Conservation (phyloP, 2,797 vertebrate species). For the Psittacula echo region DNA sequence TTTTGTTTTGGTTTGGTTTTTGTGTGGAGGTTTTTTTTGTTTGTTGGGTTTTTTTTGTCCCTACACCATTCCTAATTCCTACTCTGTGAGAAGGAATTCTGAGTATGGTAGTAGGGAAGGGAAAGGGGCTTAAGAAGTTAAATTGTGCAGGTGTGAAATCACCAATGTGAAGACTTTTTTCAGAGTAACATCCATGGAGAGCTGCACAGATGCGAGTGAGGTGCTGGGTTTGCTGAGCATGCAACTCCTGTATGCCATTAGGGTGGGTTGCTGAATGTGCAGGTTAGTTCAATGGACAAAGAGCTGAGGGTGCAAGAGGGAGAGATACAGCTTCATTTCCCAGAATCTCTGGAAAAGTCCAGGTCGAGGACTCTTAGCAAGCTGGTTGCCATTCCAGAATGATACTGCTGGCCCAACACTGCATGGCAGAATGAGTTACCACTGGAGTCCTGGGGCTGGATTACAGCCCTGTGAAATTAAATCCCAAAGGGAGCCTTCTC, state of each 20-base stretch:
- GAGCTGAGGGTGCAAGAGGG: neutral
- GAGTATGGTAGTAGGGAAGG: neutral
- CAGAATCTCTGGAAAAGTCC: neutral
- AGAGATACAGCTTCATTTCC: neutral
- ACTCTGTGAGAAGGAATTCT: neutral
- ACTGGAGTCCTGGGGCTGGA: neutral
- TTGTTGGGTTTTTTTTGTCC: neutral
- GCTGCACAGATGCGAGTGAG: neutral
- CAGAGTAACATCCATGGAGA: neutral
- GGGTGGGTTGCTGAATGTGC: neutral
- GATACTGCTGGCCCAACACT: rapidly evolving
- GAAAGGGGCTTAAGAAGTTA: neutral
- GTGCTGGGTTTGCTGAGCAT: neutral
- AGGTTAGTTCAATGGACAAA: neutral
- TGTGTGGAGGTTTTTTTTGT: neutral
- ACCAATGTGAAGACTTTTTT: neutral
- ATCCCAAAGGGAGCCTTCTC: neutral
- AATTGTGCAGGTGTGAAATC: neutral
- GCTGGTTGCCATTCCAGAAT: neutral
- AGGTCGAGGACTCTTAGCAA: neutral
- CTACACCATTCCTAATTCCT: neutral
- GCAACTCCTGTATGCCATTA: rapidly evolving
- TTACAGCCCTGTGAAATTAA: neutral
- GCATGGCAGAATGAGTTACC: neutral
- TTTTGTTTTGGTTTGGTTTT: neutral